Percentiles rank a stretch among this genome's conserved stretches.
Conservation (phyloP, 2,797 vertebrate genomes). For the Acrocephalus scirpaceus region DNA sequence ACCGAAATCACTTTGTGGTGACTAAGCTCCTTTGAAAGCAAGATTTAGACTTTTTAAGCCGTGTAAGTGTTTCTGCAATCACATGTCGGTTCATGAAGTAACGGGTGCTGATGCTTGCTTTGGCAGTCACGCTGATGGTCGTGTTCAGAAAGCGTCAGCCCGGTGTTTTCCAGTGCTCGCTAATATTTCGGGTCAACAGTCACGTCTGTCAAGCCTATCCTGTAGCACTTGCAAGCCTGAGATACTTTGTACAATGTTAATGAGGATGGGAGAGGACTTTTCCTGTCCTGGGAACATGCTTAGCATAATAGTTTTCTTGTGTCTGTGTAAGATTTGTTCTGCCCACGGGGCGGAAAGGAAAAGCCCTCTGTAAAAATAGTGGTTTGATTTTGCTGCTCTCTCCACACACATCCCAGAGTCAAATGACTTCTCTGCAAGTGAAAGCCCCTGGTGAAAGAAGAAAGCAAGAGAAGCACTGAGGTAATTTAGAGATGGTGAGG, state of each 20-base stretch:
- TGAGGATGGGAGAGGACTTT: conserved; percentile 28
- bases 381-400: background rate
- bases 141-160: background rate
- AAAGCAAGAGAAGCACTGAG: background rate
- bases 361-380: background rate
- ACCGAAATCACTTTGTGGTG: background rate
- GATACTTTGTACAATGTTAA: conserved; percentile 21
- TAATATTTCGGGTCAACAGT: background rate
- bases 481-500: background rate
- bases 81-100: background rate
- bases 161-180: background rate
- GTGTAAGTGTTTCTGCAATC: conserved; percentile 16
- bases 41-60: background rate
- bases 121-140: background rate
- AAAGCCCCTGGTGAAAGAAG: background rate
- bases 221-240: conserved; percentile 36
- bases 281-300: background rate
- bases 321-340: background rate
- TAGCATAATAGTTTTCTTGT: conserved; percentile 17
- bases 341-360: background rate
- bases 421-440: background rate
- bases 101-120: conserved; percentile 23
- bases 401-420: background rate
- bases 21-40: conserved; percentile 18
- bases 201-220: background rate